phyloP scores from a whole-genome alignment of 1,140 invertebrate genomes.

The Ips typographus region DNA sequence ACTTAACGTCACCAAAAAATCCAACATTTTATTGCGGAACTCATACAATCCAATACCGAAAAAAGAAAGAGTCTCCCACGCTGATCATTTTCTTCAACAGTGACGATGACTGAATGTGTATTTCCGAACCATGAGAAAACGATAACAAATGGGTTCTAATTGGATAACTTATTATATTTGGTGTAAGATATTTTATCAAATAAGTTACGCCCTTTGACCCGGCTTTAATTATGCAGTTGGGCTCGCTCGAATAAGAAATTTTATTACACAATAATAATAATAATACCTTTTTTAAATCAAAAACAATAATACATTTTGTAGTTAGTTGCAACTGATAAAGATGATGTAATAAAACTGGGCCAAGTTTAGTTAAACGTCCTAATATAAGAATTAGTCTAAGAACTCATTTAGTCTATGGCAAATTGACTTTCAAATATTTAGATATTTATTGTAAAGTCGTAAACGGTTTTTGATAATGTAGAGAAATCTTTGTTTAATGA shows the following conservation, averaged over 20 bases:
- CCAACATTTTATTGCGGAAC: conserved; percentile 33
- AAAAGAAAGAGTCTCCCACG: neutral
- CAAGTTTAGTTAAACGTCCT: too few species aligned
- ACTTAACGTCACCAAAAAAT: conserved; percentile 39
- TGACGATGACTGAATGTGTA: conserved; percentile 7
- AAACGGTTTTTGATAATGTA: too few species aligned
- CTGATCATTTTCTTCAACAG: conserved; percentile 17
- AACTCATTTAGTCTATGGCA: too few species aligned
- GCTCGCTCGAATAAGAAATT: neutral
- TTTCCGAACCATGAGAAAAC: conserved; percentile 17
- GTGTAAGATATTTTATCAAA: conserved; percentile 19
- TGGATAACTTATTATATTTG: conserved; percentile 6
- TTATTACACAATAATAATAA: too few species aligned
- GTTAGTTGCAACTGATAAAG: too few species aligned
- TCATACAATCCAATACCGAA: conserved; percentile 1
- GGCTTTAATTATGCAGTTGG: conserved; percentile 19
- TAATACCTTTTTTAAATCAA: too few species aligned
- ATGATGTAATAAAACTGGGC: too few species aligned
- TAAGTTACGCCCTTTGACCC: conserved; percentile 11
- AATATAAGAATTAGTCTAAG: too few species aligned
- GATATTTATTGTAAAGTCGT: too few species aligned
- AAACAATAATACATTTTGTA: too few species aligned
- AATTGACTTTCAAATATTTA: too few species aligned
- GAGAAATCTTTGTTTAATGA: too few species aligned
- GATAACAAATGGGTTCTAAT: conserved; percentile 15